A percentile compares a stretch with the other conserved stretches of the same genome.
Evolutionary conservation across 2,113 vertebrate genomes (phyloP).

Genomic region (Cyprinodon variegatus): DNA sequence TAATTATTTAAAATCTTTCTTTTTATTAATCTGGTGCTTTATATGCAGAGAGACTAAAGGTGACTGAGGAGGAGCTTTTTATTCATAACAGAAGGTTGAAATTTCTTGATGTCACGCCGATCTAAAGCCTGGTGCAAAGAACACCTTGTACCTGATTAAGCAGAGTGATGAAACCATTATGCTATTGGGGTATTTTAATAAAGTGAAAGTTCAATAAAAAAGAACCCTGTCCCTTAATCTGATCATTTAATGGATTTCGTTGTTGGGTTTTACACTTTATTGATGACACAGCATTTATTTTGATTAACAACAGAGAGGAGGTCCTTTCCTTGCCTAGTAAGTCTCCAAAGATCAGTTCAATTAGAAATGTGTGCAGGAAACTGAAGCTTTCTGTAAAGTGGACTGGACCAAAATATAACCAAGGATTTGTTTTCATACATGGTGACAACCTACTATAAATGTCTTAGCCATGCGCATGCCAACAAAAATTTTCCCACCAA

Average conservation of each 20-base stretch:
- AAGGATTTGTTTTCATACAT: not conserved
- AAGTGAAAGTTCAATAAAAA: too few relatives aligned
- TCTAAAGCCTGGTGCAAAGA: too few relatives aligned
- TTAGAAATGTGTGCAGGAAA: not conserved
- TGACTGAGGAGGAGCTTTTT: too few relatives aligned
- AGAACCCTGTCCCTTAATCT: not conserved
- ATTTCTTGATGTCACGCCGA: too few relatives aligned
- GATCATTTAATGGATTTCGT: not conserved
- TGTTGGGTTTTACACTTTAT: not conserved
- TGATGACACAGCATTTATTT: not conserved
- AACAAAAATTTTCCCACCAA: not conserved
- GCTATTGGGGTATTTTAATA: too few relatives aligned
- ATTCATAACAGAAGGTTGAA: too few relatives aligned
- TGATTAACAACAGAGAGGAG: too few relatives aligned
- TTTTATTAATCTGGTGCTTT: too few relatives aligned
- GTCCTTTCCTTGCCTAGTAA: not conserved
- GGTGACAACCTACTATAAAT: not conserved
- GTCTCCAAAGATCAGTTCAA: not conserved
- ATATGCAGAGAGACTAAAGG: too few relatives aligned
- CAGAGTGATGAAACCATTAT: too few relatives aligned
- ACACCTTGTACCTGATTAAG: too few relatives aligned
- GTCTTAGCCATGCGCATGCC: not conserved
- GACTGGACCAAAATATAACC: not conserved
- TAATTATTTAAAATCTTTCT: too few relatives aligned
- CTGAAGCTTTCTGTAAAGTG: not conserved